Conservation (phyloP, 30 jellyfish, hydroid and myxozoan genomes). For the Hydractinia symbiolongicarpus region DNA sequence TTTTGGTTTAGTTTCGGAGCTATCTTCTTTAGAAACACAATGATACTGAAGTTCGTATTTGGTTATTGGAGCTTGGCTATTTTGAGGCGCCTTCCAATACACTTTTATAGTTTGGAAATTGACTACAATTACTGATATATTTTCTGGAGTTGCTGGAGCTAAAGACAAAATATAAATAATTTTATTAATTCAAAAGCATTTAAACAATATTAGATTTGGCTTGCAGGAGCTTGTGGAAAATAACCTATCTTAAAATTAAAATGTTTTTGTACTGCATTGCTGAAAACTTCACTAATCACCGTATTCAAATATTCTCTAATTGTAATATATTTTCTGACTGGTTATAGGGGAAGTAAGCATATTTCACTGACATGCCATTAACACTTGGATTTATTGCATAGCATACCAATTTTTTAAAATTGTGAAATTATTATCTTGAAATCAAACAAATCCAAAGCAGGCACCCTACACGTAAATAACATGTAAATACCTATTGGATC, state of each 20-base stretch:
- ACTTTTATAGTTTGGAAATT: conserved; percentile 33
- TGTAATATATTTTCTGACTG: too few relatives aligned
- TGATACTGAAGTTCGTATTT: conserved; percentile 23
- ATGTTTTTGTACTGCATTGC: too few relatives aligned
- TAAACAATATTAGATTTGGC: too few relatives aligned
- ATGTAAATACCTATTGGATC: conserved; percentile 39
- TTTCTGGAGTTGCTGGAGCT: conserved; percentile 85
- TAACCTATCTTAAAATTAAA: too few relatives aligned
- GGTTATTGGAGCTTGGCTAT: conserved; percentile 43
- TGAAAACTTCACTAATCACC: too few relatives aligned
- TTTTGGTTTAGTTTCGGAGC: neutral
- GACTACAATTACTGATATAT: conserved; percentile 24
- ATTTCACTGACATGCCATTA: too few relatives aligned
- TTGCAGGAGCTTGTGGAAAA: too few relatives aligned
- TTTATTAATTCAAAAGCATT: neutral
- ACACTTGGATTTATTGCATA: too few relatives aligned
- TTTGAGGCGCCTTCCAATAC: conserved; percentile 55
- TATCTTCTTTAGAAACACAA: conserved; percentile 29
- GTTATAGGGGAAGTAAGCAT: too few relatives aligned
- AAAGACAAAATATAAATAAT: conserved; percentile 9
- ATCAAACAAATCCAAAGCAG: neutral
- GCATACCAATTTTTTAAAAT: too few relatives aligned
- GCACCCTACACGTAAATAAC: neutral
- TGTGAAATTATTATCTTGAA: too few relatives aligned
- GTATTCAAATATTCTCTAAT: too few relatives aligned